Base-by-base conservation (phyloP, 2,797 vertebrate species). In the Loris lydekkerianus region DNA sequence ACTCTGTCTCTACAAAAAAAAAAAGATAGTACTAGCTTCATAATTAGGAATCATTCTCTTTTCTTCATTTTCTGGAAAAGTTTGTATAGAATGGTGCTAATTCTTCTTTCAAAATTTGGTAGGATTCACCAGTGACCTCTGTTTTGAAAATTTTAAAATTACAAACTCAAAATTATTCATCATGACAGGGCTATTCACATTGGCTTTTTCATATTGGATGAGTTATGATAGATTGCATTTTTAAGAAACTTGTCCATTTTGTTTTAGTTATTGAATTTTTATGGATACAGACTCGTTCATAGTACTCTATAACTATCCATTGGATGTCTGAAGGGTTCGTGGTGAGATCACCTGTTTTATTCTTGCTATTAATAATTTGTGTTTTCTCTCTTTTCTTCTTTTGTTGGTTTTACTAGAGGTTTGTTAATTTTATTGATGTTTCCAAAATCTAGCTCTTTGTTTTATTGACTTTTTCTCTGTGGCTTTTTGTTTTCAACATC, bases 51-150 rank as follows among this genome's bases (percentile, higher is more conserved):
- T 7, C 31, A 31, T 56, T 69, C 29, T 11, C 18, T 60, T 73
- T 11, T 70, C 31, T 86, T 94, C 75, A 90, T 82, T 86, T 86
- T 77, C 49, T 77, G 31, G 25, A 82, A 82, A 37, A 65, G 56
- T 82, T 82, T 53, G 3, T 89, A 5, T 67, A 58, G 31, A 25
- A 61, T 27, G 84, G 56, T 20, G n/a, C 56, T 60, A 91, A 87
- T 73, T 93, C 23, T 89, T 78, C 73, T 83, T 93, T 91, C 84
- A 83, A 73, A 0, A 34, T n/a, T 91, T 88, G 18, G 65, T 65
- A 31, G 46, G 73, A 67, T 76, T 86, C 58, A 91, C 46, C 53
- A 91, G 77, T 87, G 65, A 60, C 43, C 58, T 17, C 43, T 25
- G 92, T 93, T 72, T 95, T 31, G 60, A 67, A 23, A 83, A 34